Evolutionary conservation across 1,140 invertebrate genomes (phyloP), one percentile per base, ranked within the genome.

Genomic region (Venturia canescens): DNA sequence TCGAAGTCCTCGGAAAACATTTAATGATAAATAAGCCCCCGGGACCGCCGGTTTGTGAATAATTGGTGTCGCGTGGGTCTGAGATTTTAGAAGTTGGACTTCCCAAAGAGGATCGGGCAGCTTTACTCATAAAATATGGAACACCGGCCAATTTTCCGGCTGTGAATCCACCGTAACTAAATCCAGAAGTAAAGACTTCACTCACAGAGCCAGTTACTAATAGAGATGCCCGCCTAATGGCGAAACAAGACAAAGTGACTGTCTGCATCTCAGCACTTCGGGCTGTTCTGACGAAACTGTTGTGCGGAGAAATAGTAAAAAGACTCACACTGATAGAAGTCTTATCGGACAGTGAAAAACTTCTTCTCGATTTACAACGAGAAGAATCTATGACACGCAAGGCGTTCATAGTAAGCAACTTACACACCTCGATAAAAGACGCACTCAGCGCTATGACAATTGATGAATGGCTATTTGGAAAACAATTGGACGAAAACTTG

Each of bases 391-490:
- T 83, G 21, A 81, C 80, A 31, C 69, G 82, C 18, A 75, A 77
- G 16, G 27, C 75, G 57, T 69, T 81, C 23, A 83, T 83, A 29
- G 6, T 75, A 26, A 21, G 38, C 44, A 79, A 76, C 66, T 23
- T 83, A 15, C 79, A 81, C 31, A 26, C 69, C 63, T 50, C 71
- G 21, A 23, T 81, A 9, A 83, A 83, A 27, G 82, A 81, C 18
- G 67, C 80, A 0, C 69, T 83, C 21, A 79, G 75, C 29, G 70
- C 82, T 67, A 81, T 80, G 7, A 9, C 29, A 6, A 53, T 66
- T 23, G 79, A 79, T 57, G 80, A 83, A 81, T 83, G 76, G 74
- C 29, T 83, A 26, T 83, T 83, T 79, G 82, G 80, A 9, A 74
- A 81, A 29, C 38, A 81, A 23, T 74, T 83, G n/a, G 70, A 75